A percentile compares a stretch with the other conserved stretches of the same genome.
phyloP scores from a whole-genome alignment of 2,888 invertebrate species.

The Romanomermis culicivorax region DNA sequence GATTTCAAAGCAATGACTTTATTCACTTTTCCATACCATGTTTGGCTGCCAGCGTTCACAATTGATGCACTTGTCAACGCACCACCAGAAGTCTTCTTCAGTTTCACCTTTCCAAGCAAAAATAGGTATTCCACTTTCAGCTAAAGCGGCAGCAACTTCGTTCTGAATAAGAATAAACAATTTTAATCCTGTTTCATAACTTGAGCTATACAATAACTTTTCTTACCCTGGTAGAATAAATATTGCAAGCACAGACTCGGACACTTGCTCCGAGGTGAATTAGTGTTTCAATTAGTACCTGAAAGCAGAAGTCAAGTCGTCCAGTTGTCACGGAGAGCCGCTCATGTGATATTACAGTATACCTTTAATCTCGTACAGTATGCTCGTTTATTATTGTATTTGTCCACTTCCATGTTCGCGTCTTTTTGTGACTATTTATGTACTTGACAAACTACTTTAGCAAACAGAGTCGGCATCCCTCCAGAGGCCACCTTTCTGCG shows the following conservation, averaged over 20 bases:
- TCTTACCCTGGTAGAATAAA: constrained; percentile 70
- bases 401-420: too few relatives aligned
- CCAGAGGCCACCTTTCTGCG: too few relatives aligned
- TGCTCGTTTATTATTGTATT: too few relatives aligned
- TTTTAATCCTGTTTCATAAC: neutral
- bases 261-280: constrained; percentile 61
- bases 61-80: constrained; percentile 81
- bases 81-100: constrained; percentile 98
- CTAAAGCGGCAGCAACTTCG: constrained; percentile 83
- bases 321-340: too few relatives aligned
- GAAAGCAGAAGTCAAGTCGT: too few relatives aligned
- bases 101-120: constrained; percentile 94
- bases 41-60: constrained; percentile 85
- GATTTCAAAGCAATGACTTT: neutral
- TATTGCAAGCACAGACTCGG: constrained; percentile 91
- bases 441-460: too few relatives aligned
- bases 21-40: constrained; percentile 38
- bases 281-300: constrained; percentile 62
- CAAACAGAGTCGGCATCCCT: too few relatives aligned
- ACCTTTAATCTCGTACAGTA: too few relatives aligned
- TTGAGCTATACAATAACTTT: neutral
- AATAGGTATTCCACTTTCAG: constrained; percentile 61
- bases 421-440: too few relatives aligned
- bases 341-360: too few relatives aligned
- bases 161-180: constrained; percentile 42